Evolutionary conservation across 2,888 invertebrate genomes (phyloP).

Genomic region (Entomobrya multifasciata): DNA sequence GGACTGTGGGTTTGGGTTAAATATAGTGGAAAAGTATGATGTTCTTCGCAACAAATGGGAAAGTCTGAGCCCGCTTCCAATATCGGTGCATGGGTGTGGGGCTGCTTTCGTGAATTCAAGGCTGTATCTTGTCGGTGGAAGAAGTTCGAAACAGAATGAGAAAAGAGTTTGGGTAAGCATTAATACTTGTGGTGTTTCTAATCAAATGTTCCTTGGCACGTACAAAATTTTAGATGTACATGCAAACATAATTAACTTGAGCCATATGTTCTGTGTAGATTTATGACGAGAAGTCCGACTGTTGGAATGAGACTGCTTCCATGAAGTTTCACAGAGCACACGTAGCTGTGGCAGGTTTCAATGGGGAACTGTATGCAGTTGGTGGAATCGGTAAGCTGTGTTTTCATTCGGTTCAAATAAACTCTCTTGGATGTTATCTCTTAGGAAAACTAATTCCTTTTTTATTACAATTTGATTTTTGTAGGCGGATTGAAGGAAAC

Average conservation of each 20-base stretch:
- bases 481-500: constrained; percentile 78
- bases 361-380: constrained; percentile 80
- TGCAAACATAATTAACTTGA: too few relatives aligned
- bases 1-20: constrained; percentile 79
- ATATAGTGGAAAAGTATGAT: constrained; percentile 80
- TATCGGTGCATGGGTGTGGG: constrained; percentile 80
- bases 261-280: constrained; percentile 79
- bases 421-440: too few relatives aligned
- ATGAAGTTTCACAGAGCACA: constrained; percentile 80
- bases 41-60: constrained; percentile 80
- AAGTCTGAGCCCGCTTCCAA: constrained; percentile 79
- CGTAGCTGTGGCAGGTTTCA: constrained; percentile 80
- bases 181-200: too few relatives aligned
- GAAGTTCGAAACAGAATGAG: constrained; percentile 79
- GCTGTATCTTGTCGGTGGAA: constrained; percentile 80
- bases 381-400: constrained; percentile 80
- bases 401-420: too few relatives aligned
- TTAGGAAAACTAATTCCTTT: too few relatives aligned
- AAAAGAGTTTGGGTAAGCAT: constrained; percentile 79
- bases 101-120: constrained; percentile 80
- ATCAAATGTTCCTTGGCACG: too few relatives aligned
- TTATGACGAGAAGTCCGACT: constrained; percentile 80
- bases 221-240: too few relatives aligned
- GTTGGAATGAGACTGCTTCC: constrained; percentile 80
- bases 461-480: too few relatives aligned